A percentile compares a stretch with the other conserved stretches of the same genome.
Conservation (phyloP, 2,797 vertebrate genomes). For the Rhinogobio ventralis region DNA sequence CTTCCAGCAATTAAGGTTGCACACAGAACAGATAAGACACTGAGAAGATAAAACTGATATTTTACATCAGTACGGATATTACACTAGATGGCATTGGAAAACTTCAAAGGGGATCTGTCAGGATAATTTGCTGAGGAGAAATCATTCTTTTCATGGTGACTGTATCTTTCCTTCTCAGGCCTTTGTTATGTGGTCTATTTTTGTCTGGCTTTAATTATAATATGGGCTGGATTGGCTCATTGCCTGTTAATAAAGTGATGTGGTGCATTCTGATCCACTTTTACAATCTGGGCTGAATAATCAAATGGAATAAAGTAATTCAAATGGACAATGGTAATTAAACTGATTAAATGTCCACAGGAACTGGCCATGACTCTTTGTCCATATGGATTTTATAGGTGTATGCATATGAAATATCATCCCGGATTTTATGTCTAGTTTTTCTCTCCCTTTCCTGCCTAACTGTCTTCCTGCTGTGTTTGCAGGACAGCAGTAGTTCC, state of each 20-base stretch:
- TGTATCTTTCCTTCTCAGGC: conserved; percentile 9
- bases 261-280: conserved; percentile 2
- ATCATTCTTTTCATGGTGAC: conserved; percentile 1
- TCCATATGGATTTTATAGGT: conserved; percentile 22
- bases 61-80: conserved; percentile 18
- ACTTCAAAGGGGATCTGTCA: conserved; percentile 20
- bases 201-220: conserved; percentile 35
- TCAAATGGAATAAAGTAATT: conserved; percentile 28
- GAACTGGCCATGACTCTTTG: neutral
- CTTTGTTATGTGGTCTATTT: conserved; percentile 36
- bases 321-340: conserved; percentile 15
- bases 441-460: neutral
- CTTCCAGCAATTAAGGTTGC: neutral
- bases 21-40: conserved; percentile 10
- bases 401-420: neutral
- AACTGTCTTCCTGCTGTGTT: neutral
- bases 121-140: conserved; percentile 26
- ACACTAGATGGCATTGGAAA: neutral
- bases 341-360: conserved; percentile 35
- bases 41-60: conserved; percentile 23
- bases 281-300: conserved; percentile 17
- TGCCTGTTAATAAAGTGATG: conserved; percentile 33
- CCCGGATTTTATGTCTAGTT: neutral
- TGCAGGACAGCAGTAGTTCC: conserved; percentile 89
- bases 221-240: conserved; percentile 11